Base-by-base conservation (phyloP, 1,140 invertebrate species). In the Philopotamus ludificatus region DNA sequence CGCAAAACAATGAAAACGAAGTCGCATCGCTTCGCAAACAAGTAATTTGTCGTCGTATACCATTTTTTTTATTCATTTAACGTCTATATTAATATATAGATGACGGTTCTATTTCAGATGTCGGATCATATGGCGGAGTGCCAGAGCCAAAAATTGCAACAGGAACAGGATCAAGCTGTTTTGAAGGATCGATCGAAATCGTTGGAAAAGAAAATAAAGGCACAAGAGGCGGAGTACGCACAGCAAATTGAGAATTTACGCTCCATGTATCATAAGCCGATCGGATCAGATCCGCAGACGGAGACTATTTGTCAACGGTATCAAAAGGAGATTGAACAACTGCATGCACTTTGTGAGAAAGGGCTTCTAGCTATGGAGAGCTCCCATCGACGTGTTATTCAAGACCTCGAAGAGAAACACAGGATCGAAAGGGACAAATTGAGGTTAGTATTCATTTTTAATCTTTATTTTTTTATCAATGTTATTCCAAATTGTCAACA, bases 361-460 rank as follows among this genome's bases (percentile, higher is more conserved):
- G 92, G 92, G 4, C 78, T 95, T 59, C 75, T 87, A 63, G 89
- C 91, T 3, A 93, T 94, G 90, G 92, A 95, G 75, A 90, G 89
- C 72, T 93, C 91, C 68, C 91, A 95, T 76, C 82, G 89, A n/a
- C 83, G 91, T 50, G 88, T 92, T 44, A 86, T 94, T 41, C 83
- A 87, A 44, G 92, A 95, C 72, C 83, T 94, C 77, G 89, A 93
- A 71, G 90, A 93, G 71, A 89, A 91, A 71, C 93, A 94, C 75
- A 83, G 86, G 44, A 83, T 86, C 61, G 92, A 95, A 74, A 71
- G 91, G 21, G 85, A 88, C 55, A 83, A 84, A 64, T 77, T 91
- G 45, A 79, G 86, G 76, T 80, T 22, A 63, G 55, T 20, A 42
- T 64, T 26, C 16, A 41, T 51, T 41, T 12, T 21, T 39, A 54